Conservation (phyloP, 2,113 vertebrate species). For the Athene noctua region DNA sequence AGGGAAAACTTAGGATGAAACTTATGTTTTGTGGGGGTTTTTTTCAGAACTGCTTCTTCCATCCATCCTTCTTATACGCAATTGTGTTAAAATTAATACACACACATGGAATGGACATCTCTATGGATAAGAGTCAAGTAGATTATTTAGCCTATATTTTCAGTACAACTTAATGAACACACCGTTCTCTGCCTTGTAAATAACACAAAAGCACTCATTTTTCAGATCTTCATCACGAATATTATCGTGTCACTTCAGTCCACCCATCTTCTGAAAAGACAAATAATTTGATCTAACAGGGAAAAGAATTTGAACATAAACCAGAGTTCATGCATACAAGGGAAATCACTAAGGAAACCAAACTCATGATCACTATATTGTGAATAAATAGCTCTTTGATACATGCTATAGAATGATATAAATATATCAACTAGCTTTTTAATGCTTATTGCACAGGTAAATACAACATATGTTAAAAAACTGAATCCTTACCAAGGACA, state of each 20-base stretch:
- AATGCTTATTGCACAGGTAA: neutral
- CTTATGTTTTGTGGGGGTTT: rapidly evolving
- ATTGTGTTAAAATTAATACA: neutral
- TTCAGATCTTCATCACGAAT: constrained; percentile 35
- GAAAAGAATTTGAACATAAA: constrained; percentile 48
- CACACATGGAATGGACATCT: neutral
- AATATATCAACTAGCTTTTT: neutral
- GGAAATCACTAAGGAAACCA: constrained; percentile 39
- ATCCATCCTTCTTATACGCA: neutral
- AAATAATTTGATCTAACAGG: constrained; percentile 38
- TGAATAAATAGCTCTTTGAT: constrained; percentile 1
- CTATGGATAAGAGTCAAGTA: neutral
- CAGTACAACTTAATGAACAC: neutral
- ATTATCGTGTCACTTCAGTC: constrained; percentile 16
- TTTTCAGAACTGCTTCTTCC: neutral
- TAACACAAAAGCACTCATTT: constrained; percentile 10
- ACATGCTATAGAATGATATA: neutral
- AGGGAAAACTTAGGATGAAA: neutral
- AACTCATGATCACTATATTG: constrained; percentile 26
- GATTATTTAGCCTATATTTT: neutral
- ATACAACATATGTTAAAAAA: neutral
- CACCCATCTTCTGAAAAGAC: neutral
- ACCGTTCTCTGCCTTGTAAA: constrained; percentile 9
- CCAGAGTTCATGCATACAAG: neutral
- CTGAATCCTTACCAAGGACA: neutral